A percentile compares a stretch with the other conserved stretches of the same genome.
These are phyloP conservation scores for Dinoponera quadriceps DNA, from an alignment of 1,140 invertebrate genomes.

Conservation along the genomic window DNA sequence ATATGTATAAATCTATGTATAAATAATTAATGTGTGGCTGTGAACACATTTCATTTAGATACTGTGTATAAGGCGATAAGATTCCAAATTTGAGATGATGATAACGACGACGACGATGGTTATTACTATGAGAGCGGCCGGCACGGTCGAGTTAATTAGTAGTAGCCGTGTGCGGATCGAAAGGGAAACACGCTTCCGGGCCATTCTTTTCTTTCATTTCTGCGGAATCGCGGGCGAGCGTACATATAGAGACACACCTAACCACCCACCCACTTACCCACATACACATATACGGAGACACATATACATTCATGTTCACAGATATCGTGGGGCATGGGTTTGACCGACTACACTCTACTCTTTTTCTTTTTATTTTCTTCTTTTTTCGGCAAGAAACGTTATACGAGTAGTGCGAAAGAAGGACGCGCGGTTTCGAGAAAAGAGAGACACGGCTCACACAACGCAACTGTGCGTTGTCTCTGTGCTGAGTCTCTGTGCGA, in stretches of 20 bases:
- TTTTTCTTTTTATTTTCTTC: too few relatives aligned
- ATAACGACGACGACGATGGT: background rate
- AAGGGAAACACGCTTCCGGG: conserved; percentile 36
- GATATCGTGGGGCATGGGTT: background rate
- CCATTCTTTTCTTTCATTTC: conserved; percentile 42
- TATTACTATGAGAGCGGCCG: too few relatives aligned
- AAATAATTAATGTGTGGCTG: conserved; percentile 84
- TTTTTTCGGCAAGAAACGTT: conserved; percentile 28
- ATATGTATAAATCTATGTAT: conserved; percentile 76
- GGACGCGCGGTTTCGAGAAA: background rate
- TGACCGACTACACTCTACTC: background rate
- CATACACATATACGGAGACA: background rate
- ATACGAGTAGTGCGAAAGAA: background rate
- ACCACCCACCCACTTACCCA: background rate
- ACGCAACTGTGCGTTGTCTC: too few relatives aligned
- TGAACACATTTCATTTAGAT: conserved; percentile 84
- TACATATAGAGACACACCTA: background rate
- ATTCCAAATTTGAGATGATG: conserved; percentile 60
- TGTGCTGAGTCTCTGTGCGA: too few relatives aligned
- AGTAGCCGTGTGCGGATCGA: background rate
- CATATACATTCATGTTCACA: background rate
- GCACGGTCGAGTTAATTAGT: background rate
- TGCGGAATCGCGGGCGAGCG: conserved; percentile 11
- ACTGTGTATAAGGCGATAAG: conserved; percentile 75
- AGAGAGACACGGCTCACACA: too few relatives aligned